Evolutionary conservation across 2,888 invertebrate genomes (phyloP).

Genomic region (Drosophila kambysellisi): DNA sequence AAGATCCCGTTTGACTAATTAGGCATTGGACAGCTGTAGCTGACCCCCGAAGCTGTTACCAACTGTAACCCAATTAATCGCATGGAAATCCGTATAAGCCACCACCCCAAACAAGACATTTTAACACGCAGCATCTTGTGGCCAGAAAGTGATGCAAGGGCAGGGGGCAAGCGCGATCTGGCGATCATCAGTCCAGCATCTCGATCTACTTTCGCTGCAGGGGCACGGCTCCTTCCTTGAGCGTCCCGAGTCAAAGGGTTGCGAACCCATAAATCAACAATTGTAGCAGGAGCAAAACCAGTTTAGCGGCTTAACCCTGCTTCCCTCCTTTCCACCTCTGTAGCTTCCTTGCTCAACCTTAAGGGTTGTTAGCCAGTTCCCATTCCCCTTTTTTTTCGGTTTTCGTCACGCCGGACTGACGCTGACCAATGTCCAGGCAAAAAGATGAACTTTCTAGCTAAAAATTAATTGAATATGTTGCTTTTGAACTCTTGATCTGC

Average conservation of each 20-base stretch:
- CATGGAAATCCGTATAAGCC: constrained; percentile 49
- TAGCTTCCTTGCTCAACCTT: neutral
- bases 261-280: constrained; percentile 67
- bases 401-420: constrained; percentile 38
- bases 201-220: constrained; percentile 11
- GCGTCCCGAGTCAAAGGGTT: constrained; percentile 50
- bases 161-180: neutral
- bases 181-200: constrained; percentile 12
- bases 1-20: constrained; percentile 37
- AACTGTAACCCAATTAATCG: constrained; percentile 50
- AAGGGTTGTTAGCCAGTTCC: constrained; percentile 47
- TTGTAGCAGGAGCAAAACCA: constrained; percentile 46
- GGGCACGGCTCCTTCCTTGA: constrained; percentile 11
- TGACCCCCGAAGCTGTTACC: neutral
- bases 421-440: constrained; percentile 53
- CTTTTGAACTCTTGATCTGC: constrained; percentile 57
- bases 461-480: constrained; percentile 70
- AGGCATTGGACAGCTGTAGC: constrained; percentile 46
- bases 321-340: constrained; percentile 13
- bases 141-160: constrained; percentile 14
- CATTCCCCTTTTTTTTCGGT: neutral
- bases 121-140: constrained; percentile 69
- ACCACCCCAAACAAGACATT: constrained; percentile 43
- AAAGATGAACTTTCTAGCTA: constrained; percentile 63
- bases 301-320: constrained; percentile 66